These are phyloP conservation scores for Drosophila ironensis DNA, from an alignment of 1,140 invertebrate genomes.

Conservation along the genomic window DNA sequence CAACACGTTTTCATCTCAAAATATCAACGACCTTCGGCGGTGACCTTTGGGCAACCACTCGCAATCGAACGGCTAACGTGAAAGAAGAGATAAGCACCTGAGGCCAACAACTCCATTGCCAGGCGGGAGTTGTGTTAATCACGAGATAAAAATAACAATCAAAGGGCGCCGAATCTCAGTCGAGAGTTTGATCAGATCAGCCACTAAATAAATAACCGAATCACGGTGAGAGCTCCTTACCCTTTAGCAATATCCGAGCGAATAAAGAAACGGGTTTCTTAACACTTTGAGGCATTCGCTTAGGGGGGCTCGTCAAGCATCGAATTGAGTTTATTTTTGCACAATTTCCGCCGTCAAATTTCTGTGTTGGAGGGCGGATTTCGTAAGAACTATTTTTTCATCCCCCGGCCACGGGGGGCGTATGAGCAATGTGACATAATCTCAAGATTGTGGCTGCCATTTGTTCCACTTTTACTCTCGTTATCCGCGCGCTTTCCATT, in stretches of 20 bases:
- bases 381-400: not conserved
- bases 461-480: constrained; percentile 21
- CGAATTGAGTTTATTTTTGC: no score
- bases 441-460: not conserved
- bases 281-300: not conserved
- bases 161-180: constrained; percentile 14
- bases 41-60: constrained; percentile 43
- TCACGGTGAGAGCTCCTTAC: not conserved
- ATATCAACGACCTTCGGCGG: constrained; percentile 51
- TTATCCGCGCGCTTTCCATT: not conserved
- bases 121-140: constrained; percentile 3
- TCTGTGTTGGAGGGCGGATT: not conserved
- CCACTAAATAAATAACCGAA: not conserved
- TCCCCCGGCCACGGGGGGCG: constrained; percentile 6
- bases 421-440: constrained; percentile 21
- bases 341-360: no score
- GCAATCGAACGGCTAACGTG: not conserved
- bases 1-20: constrained; percentile 37
- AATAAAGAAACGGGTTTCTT: constrained; percentile 16
- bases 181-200: constrained; percentile 2
- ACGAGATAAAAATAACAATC: constrained; percentile 22
- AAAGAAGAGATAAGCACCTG: constrained; percentile 2
- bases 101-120: constrained; percentile 28
- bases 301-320: constrained; percentile 35
- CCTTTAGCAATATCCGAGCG: not conserved